Percentiles rank a stretch among this genome's conserved stretches.
phyloP scores from a whole-genome alignment of 2,797 vertebrate species.

The Megalops cyprinoides region DNA sequence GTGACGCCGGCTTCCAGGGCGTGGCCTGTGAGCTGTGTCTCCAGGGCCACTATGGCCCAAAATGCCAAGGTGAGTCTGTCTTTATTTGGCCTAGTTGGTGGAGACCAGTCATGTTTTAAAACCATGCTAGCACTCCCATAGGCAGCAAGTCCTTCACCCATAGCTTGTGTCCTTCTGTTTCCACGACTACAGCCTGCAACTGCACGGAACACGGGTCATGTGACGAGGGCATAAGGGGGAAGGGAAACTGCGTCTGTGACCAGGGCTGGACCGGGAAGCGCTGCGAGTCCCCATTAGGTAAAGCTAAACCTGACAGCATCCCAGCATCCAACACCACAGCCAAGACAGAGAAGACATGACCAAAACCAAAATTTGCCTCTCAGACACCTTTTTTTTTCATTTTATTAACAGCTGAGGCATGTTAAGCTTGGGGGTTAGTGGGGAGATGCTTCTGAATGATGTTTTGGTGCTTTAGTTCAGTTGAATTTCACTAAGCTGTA shows the following conservation, averaged over 20 bases:
- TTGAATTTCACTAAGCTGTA: no score
- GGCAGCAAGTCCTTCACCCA: not conserved
- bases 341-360: not conserved
- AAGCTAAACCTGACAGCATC: constrained; percentile 31
- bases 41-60: constrained; percentile 75
- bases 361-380: not conserved
- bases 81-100: not conserved
- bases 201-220: constrained; percentile 85
- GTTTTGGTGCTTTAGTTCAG: no score
- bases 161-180: not conserved
- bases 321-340: not conserved
- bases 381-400: no score
- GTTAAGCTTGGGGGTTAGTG: no score
- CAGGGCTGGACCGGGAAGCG: constrained; percentile 84
- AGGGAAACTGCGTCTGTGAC: constrained; percentile 85
- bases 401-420: no score
- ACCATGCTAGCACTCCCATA: no score
- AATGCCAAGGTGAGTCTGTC: constrained; percentile 76
- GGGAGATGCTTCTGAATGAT: no score
- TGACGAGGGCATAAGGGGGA: constrained; percentile 75
- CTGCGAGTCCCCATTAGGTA: constrained; percentile 82
- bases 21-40: constrained; percentile 83
- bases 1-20: constrained; percentile 78
- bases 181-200: constrained; percentile 76
- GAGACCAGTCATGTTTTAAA: no score